These are phyloP conservation scores for Liasis olivaceus DNA, from an alignment of 2,797 vertebrate species.

Conservation along the genomic window DNA sequence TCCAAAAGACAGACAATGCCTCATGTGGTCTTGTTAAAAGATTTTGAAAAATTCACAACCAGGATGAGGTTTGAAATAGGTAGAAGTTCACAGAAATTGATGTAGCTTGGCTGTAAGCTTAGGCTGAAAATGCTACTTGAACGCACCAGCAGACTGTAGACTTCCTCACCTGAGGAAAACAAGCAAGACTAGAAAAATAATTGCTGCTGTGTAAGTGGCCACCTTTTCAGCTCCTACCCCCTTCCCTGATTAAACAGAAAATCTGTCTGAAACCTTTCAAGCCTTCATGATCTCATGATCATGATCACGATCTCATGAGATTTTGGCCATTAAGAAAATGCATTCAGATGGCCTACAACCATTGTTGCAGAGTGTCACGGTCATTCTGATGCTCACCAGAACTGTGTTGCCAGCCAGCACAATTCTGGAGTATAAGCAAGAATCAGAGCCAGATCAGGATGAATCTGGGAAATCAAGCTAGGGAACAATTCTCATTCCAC, in stretches of 20 bases:
- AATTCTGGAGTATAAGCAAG: neutral
- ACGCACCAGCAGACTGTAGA: no score
- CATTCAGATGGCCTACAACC: neutral
- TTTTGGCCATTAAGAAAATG: neutral
- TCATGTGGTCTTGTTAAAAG: neutral
- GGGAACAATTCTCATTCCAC: neutral
- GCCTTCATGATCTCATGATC: neutral
- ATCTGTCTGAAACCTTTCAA: neutral
- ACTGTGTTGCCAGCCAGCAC: neutral
- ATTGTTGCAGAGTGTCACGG: neutral
- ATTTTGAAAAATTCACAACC: neutral
- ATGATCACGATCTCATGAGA: neutral
- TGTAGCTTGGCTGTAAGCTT: neutral
- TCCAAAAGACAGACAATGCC: neutral
- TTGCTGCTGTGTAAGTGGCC: neutral
- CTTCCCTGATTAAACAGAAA: neutral
- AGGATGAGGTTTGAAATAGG: neutral
- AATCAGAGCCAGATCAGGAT: neutral
- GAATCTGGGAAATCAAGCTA: neutral
- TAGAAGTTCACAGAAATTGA: neutral
- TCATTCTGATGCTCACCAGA: neutral
- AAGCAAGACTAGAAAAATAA: neutral
- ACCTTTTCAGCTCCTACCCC: neutral
- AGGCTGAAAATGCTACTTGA: neutral
- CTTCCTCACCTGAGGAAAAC: neutral